Base-by-base conservation (phyloP, 2,113 vertebrate species). In the Ciconia maguari region DNA sequence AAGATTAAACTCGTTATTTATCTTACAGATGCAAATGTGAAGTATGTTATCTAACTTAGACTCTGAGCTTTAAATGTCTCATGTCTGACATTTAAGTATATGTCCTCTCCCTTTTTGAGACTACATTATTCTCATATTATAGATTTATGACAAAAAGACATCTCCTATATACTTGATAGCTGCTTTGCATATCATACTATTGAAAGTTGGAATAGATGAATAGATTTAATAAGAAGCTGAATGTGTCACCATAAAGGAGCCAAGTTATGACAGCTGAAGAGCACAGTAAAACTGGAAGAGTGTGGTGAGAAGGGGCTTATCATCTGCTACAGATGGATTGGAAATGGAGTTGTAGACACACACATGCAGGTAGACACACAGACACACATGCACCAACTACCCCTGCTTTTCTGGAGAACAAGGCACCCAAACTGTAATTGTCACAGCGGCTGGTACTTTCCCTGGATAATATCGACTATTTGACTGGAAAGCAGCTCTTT, bases 331-430 rank as follows among this genome's bases (percentile, higher is more conserved):
- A 51, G 60, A 4, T 8, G 51, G 66, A 3, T 4, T 20, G 64
- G 64, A 20, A 13, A 17, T 1, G 62, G 87, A 41, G 54, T 1
- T 16, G 36, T 7, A 15, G 42, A 8, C 14, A 3, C 30, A 19
- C 10, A 7, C 3, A 5, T 9, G 46, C 9, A 15, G 66, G n/a
- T 14, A 9, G 15, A 3, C 11, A 7, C 30, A 3, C 32, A 24
- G 29, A 13, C 36, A 29, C 15, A 4, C 32, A 26, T 2, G 2
- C 14, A 19, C 64, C 18, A 26, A 13, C 30, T 7, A 1, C 17
- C 38, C n/a, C 32, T 12, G 44, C 13, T 26, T 41, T 49, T 16
- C 42, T 27, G 24, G 54, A 57, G 52, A 65, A 1, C 41, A 8
- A 18, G 42, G 13, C 58, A 55, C 57, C 34, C 8, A 22, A 7